Conservation (phyloP, 1,140 invertebrate genomes). For the Ostrea edulis region DNA sequence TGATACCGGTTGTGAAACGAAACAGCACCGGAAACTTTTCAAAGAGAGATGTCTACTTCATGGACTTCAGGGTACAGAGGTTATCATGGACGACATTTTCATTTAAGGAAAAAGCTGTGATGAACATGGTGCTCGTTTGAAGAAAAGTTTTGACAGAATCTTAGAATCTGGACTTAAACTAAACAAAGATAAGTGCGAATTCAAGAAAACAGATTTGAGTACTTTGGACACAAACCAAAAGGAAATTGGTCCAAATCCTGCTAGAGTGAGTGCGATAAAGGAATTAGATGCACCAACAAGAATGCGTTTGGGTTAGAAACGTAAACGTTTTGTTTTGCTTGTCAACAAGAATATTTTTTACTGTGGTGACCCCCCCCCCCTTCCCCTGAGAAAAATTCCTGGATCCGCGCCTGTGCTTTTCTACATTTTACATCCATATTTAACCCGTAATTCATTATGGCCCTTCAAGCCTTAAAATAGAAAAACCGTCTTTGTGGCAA, state of each 20-base stretch:
- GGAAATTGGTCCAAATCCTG: conserved; percentile 59
- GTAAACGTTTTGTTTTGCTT: too few species aligned
- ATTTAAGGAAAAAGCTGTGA: conserved; percentile 7
- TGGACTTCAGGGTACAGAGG: conserved; percentile 38
- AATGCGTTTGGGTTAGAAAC: too few species aligned
- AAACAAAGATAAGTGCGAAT: conserved; percentile 79
- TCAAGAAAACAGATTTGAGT: conserved; percentile 67
- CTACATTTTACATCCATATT: too few species aligned
- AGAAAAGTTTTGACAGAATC: background rate
- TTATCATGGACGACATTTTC: conserved; percentile 48
- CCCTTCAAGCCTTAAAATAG: too few species aligned
- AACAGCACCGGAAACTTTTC: conserved; percentile 48
- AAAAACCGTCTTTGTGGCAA: too few species aligned
- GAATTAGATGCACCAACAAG: conserved; percentile 73
- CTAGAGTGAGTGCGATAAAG: conserved; percentile 76
- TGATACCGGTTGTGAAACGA: conserved; percentile 63
- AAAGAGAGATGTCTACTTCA: conserved; percentile 26
- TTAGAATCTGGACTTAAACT: conserved; percentile 72
- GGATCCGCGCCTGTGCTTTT: too few species aligned
- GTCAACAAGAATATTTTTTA: too few species aligned
- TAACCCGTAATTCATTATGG: too few species aligned
- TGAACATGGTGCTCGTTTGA: conserved; percentile 47
- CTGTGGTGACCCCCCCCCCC: too few species aligned
- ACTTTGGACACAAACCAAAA: conserved; percentile 64
- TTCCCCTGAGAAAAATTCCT: too few species aligned